phyloP scores from a whole-genome alignment of 2,797 vertebrate genomes.

The Pseudotriccus pelzelni region DNA sequence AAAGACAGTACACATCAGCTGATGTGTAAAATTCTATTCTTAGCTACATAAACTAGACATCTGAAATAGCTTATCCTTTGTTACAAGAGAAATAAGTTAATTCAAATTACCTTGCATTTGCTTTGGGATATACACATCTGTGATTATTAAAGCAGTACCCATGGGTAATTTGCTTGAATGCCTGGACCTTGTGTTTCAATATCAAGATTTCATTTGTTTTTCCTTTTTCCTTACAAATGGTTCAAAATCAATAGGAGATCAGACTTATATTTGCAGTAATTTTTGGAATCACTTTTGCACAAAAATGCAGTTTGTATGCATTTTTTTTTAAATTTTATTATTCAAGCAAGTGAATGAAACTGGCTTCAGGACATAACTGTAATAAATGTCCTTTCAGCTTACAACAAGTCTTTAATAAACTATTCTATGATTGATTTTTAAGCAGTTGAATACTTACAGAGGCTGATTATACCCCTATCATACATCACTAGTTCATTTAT shows the following conservation, averaged over 20 bases:
- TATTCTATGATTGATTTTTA: not conserved
- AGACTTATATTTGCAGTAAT: not conserved
- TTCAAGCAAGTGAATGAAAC: not conserved
- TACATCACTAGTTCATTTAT: not conserved
- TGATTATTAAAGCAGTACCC: not conserved
- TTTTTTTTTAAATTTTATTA: not conserved
- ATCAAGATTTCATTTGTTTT: not conserved
- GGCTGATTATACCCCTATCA: not conserved
- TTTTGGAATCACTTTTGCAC: not conserved
- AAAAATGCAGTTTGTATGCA: not conserved
- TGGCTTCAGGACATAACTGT: not conserved
- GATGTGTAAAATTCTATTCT: not conserved
- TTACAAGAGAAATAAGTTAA: not conserved
- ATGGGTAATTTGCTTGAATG: not conserved
- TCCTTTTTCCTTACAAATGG: not conserved
- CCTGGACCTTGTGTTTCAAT: not conserved
- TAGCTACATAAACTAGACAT: not conserved
- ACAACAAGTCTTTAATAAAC: not conserved
- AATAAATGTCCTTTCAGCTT: not conserved
- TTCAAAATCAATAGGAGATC: not conserved
- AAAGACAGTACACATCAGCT: not conserved
- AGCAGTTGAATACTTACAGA: not conserved
- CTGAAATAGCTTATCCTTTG: not conserved
- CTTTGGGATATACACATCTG: not conserved
- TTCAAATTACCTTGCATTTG: not conserved